Conservation (phyloP, 2,113 vertebrate genomes). For the Oreotragus oreotragus region DNA sequence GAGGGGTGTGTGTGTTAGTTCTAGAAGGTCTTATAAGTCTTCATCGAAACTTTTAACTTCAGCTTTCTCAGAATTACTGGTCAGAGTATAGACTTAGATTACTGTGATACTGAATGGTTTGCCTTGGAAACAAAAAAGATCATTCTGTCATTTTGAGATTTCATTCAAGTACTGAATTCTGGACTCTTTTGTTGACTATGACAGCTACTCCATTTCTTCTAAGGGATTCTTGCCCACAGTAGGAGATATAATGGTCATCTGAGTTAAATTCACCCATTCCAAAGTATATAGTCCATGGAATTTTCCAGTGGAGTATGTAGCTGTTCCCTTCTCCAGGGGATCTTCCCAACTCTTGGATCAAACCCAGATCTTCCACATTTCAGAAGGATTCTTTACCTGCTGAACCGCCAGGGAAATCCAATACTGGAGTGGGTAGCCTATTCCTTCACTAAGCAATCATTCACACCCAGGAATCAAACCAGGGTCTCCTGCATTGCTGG, state of each 20-base stretch:
- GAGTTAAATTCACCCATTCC: background rate
- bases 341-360: background rate
- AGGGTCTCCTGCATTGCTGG: background rate
- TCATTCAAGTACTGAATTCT: background rate
- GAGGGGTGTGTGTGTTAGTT: too few relatives aligned
- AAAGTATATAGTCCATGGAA: background rate
- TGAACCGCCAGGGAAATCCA: background rate
- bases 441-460: background rate
- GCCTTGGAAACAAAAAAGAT: background rate
- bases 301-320: background rate
- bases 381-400: background rate
- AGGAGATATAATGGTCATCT: background rate
- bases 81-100: background rate
- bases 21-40: background rate
- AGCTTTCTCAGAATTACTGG: background rate
- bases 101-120: background rate
- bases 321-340: accelerated
- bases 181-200: background rate
- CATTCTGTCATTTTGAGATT: background rate
- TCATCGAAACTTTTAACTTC: background rate
- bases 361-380: background rate
- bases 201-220: background rate
- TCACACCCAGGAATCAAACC: background rate
- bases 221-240: background rate
- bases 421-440: background rate